phyloP scores from a whole-genome alignment of 2,888 invertebrate genomes.

The Plutella xylostella region DNA sequence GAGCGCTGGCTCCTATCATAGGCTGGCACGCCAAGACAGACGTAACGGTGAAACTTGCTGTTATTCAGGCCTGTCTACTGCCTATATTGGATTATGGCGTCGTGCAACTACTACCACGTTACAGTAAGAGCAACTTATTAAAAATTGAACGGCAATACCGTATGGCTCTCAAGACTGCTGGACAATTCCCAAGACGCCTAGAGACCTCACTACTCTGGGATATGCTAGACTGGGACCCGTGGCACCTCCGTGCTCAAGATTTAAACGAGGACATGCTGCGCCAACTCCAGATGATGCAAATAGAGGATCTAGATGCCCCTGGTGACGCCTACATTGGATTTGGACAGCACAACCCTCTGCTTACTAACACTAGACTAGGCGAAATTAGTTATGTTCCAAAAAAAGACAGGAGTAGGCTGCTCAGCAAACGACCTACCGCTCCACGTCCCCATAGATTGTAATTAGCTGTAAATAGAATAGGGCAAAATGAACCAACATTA shows the following conservation, averaged over 20 bases:
- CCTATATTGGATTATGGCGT: slow-evolving; percentile 15
- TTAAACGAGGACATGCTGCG: not conserved
- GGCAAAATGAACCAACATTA: not conserved
- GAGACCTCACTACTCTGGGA: slow-evolving; percentile 11
- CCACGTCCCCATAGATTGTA: not conserved
- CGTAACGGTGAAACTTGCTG: slow-evolving; percentile 11
- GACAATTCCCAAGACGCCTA: not conserved
- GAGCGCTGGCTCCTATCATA: slow-evolving; percentile 12
- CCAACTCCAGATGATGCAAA: too few species aligned
- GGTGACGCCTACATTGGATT: not conserved
- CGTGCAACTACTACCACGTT: slow-evolving; percentile 14
- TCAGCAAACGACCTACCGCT: not conserved
- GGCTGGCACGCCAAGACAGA: slow-evolving; percentile 13
- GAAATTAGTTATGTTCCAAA: not conserved
- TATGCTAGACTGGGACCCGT: slow-evolving; percentile 14
- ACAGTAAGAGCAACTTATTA: slow-evolving; percentile 12
- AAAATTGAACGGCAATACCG: slow-evolving; percentile 13
- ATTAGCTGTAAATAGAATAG: not conserved
- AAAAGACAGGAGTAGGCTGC: not conserved
- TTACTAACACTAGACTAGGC: not conserved
- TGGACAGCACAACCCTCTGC: not conserved
- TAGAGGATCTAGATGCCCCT: not conserved
- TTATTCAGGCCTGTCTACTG: slow-evolving; percentile 15
- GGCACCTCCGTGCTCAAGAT: slow-evolving; percentile 10
- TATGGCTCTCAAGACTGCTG: slow-evolving; percentile 4